Evolutionary conservation across 2,113 vertebrate species (phyloP).

Genomic region (Symphodus melops): DNA sequence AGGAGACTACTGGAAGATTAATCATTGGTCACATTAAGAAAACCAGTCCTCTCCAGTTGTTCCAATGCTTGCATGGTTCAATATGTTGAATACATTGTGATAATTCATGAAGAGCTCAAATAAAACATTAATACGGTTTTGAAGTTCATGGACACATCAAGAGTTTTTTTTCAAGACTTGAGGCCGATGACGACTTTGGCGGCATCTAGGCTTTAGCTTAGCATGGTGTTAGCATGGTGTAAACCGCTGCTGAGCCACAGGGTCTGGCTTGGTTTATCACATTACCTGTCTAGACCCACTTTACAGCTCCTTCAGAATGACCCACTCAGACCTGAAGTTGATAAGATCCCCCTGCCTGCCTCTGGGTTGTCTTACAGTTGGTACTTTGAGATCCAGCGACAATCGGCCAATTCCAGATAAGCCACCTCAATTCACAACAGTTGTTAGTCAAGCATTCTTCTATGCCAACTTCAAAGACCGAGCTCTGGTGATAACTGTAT

Average conservation of each 20-base stretch:
- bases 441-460: constrained; percentile 55
- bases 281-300: constrained; percentile 66
- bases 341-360: constrained; percentile 50
- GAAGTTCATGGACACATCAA: constrained; percentile 16
- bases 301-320: constrained; percentile 52
- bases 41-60: constrained; percentile 12
- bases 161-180: constrained; percentile 29
- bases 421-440: constrained; percentile 57
- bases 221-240: constrained; percentile 42
- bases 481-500: constrained; percentile 63
- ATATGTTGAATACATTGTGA: constrained; percentile 6
- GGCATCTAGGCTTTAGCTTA: constrained; percentile 33
- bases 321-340: constrained; percentile 40
- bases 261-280: constrained; percentile 59
- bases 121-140: not conserved
- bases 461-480: constrained; percentile 67
- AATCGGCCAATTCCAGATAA: constrained; percentile 71
- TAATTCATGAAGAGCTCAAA: not conserved
- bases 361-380: constrained; percentile 45
- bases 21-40: constrained; percentile 10
- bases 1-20: constrained; percentile 33
- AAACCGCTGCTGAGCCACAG: constrained; percentile 35
- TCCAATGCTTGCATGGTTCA: not conserved
- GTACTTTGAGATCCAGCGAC: constrained; percentile 36
- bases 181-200: constrained; percentile 19